Conservation (phyloP, 1,140 invertebrate species). For the Drosophila punjabiensis region DNA sequence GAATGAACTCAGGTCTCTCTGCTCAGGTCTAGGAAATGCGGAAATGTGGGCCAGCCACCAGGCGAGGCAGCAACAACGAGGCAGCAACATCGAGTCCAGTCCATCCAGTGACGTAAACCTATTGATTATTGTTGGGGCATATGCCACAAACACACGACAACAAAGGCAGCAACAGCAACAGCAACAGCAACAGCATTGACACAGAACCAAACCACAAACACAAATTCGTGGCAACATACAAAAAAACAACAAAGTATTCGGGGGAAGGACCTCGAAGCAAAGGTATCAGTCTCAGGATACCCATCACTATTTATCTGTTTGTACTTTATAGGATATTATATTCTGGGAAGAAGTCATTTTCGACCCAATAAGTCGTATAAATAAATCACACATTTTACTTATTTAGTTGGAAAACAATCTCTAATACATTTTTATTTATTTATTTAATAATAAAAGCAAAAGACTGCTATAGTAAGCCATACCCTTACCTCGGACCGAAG, state of each 20-base stretch:
- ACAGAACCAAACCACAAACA: conserved; percentile 56
- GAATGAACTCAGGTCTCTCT: conserved; percentile 6
- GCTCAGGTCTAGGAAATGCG: conserved; percentile 26
- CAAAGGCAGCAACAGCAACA: conserved; percentile 28
- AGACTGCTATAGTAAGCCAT: too few species aligned
- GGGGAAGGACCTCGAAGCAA: not conserved
- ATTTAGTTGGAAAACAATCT: too few species aligned
- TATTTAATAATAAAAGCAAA: too few species aligned
- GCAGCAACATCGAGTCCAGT: conserved; percentile 10
- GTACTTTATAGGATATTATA: too few species aligned
- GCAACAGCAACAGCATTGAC: conserved; percentile 42
- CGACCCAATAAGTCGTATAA: too few species aligned
- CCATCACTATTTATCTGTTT: not conserved
- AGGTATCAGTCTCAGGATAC: not conserved
- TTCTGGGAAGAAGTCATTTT: too few species aligned
- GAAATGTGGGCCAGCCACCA: conserved; percentile 44
- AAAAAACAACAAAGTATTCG: conserved; percentile 27
- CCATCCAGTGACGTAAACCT: conserved; percentile 75
- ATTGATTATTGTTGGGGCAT: conserved; percentile 74
- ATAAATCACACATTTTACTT: too few species aligned
- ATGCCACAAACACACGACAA: conserved; percentile 47
- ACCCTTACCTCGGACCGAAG: too few species aligned
- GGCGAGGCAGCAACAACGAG: conserved; percentile 22
- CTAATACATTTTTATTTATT: too few species aligned
- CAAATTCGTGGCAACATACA: conserved; percentile 59